A percentile compares a stretch with the other conserved stretches of the same genome.
phyloP scores from a whole-genome alignment of 2,113 vertebrate species.

The Lontra canadensis region DNA sequence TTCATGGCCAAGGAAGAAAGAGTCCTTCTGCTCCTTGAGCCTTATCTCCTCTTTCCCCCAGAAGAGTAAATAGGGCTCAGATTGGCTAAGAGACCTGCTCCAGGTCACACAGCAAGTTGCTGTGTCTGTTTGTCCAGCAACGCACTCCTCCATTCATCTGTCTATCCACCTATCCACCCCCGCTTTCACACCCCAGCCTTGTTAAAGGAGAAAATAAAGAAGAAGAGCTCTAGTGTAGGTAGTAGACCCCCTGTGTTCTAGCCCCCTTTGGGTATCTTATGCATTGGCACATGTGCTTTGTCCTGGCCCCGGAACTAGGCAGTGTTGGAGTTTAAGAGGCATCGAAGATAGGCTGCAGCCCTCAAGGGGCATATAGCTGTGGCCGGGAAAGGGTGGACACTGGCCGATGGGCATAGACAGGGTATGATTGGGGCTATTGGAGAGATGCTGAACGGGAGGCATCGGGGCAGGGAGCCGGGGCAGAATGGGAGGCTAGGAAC shows the following conservation, averaged over 20 bases:
- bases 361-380: neutral
- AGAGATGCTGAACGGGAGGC: neutral
- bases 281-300: neutral
- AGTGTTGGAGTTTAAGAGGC: neutral
- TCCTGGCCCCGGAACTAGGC: neutral
- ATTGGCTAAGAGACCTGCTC: neutral
- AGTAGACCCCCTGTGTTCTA: neutral
- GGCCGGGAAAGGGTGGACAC: neutral
- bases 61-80: neutral
- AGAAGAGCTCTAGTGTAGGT: neutral
- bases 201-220: neutral
- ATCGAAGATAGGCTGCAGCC: neutral
- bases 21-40: neutral
- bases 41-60: neutral
- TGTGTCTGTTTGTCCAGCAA: too few species aligned
- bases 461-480: neutral
- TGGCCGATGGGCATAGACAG: rapidly evolving
- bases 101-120: neutral
- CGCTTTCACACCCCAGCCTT: neutral
- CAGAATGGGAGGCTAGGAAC: neutral
- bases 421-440: too few species aligned
- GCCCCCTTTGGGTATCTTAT: rapidly evolving
- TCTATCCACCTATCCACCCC: neutral
- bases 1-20: too few species aligned
- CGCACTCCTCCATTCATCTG: neutral